A percentile compares a stretch with the other conserved stretches of the same genome.
Conservation (phyloP, 1,140 invertebrate species). For the Diorhabda elongata region DNA sequence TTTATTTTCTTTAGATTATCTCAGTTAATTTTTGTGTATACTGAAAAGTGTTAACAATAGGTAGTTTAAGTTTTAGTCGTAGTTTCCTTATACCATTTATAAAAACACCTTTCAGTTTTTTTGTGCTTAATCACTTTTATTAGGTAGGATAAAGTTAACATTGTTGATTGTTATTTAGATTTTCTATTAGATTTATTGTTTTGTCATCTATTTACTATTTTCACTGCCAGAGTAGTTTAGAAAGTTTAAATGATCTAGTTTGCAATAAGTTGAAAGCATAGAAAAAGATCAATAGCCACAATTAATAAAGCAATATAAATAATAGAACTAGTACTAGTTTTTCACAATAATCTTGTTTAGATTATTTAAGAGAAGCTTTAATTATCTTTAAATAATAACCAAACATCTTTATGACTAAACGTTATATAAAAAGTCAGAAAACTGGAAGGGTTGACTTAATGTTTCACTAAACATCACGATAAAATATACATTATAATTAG, state of each 20-base stretch:
- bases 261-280: slow-evolving; percentile 6
- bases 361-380: no score
- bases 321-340: slow-evolving; percentile 10
- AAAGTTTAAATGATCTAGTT: slow-evolving; percentile 10
- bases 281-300: slow-evolving; percentile 8
- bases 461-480: no score
- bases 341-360: slow-evolving; percentile 4
- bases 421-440: no score
- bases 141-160: neutral
- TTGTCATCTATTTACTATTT: slow-evolving; percentile 26
- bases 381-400: no score
- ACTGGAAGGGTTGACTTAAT: no score
- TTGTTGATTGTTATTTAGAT: slow-evolving; percentile 14
- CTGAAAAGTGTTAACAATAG: slow-evolving; percentile 4
- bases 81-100: slow-evolving; percentile 17
- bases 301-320: slow-evolving; percentile 21
- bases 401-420: no score
- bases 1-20: no score
- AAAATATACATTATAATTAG: no score
- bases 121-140: neutral
- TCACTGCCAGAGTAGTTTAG: slow-evolving; percentile 34
- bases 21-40: neutral
- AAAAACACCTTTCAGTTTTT: slow-evolving; percentile 1
- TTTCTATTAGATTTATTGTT: slow-evolving; percentile 12
- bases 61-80: slow-evolving; percentile 32